Evolutionary conservation across 2,888 invertebrate genomes (phyloP).

Genomic region (Loripinus fragilis): DNA sequence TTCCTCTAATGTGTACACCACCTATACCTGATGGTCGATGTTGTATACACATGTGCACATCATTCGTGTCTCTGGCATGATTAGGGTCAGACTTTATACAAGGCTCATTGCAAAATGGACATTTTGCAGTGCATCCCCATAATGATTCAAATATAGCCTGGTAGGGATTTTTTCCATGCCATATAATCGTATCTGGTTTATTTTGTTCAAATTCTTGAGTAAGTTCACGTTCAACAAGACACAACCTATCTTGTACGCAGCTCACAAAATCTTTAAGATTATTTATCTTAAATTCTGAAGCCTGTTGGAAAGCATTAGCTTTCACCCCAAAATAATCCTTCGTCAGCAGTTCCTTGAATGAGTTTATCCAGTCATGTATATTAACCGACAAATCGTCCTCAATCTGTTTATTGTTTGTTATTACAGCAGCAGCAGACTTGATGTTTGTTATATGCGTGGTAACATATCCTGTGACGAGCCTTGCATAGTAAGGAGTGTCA

Average conservation of each 20-base stretch:
- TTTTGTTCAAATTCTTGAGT: background rate
- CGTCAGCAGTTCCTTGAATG: background rate
- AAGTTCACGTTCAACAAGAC: background rate
- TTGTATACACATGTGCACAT: constrained; percentile 3
- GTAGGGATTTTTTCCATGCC: background rate
- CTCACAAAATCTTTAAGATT: background rate
- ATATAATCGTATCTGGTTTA: background rate
- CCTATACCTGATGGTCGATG: background rate
- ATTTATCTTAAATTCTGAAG: no score
- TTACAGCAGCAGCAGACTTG: background rate
- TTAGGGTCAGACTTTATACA: background rate
- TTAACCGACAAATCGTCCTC: no score
- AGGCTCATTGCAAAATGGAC: constrained; percentile 18
- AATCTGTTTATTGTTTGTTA: no score
- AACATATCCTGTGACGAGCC: background rate
- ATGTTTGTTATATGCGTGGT: background rate
- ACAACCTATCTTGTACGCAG: background rate
- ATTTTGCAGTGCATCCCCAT: constrained; percentile 19
- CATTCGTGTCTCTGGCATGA: background rate
- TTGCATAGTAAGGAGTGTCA: background rate
- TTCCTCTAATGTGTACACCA: background rate
- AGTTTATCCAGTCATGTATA: background rate
- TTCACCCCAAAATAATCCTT: background rate
- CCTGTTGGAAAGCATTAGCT: no score
- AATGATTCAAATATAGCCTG: background rate